Evolutionary conservation across 2,888 invertebrate genomes (phyloP).

Genomic region (Andrena flavipes): DNA sequence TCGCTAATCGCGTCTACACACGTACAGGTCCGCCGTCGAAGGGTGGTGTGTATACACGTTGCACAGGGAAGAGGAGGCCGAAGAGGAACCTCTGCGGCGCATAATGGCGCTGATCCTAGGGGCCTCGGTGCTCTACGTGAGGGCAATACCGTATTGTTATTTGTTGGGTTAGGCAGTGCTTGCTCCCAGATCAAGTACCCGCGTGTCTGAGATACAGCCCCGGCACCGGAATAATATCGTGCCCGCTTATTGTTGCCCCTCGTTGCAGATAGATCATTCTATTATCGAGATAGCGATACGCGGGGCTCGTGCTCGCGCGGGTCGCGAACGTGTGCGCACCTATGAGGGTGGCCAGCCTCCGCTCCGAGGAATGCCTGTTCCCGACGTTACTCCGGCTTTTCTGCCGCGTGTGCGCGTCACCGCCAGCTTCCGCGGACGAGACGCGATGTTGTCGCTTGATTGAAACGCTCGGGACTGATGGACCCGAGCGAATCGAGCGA

Average conservation of each 20-base stretch:
- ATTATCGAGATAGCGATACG: slow-evolving; percentile 77
- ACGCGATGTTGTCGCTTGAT: slow-evolving; percentile 40
- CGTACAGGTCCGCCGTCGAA: slow-evolving; percentile 64
- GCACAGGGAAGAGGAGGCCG: slow-evolving; percentile 41
- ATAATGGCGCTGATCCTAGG: slow-evolving; percentile 76
- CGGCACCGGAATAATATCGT: slow-evolving; percentile 75
- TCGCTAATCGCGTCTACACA: background rate
- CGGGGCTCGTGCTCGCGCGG: slow-evolving; percentile 4
- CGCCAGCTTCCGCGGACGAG: slow-evolving; percentile 20
- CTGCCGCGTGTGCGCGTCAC: background rate
- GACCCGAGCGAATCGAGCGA: slow-evolving; percentile 40
- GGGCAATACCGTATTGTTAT: slow-evolving; percentile 80
- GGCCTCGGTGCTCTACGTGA: slow-evolving; percentile 74
- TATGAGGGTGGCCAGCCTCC: background rate
- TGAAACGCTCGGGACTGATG: slow-evolving; percentile 34
- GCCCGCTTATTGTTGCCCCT: slow-evolving; percentile 76
- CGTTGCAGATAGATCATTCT: slow-evolving; percentile 78
- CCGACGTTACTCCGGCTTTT: background rate
- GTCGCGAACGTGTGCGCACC: background rate
- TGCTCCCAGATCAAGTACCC: slow-evolving; percentile 77
- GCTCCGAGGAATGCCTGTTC: background rate
- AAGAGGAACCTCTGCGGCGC: slow-evolving; percentile 57
- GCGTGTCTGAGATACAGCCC: slow-evolving; percentile 72
- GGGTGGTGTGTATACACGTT: slow-evolving; percentile 43
- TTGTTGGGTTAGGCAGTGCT: slow-evolving; percentile 77